phyloP scores from a whole-genome alignment of 2,888 invertebrate species.

The Hirtodrosophila cameraria region DNA sequence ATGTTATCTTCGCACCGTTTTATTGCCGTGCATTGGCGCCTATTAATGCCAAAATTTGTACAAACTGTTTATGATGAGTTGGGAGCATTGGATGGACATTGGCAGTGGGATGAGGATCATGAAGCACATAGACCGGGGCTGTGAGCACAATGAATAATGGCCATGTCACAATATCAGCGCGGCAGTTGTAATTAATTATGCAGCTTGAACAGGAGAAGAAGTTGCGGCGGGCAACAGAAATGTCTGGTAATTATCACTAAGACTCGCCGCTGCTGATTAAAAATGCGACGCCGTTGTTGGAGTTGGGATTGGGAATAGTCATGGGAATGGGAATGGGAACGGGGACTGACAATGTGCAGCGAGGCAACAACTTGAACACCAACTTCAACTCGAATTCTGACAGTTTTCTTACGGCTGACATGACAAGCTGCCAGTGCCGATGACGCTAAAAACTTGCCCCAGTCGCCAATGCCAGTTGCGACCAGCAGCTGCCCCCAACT shows the following conservation, averaged over 20 bases:
- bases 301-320: neutral
- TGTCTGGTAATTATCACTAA: conserved; percentile 77
- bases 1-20: neutral
- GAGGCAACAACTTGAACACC: conserved; percentile 56
- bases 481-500: conserved; percentile 42
- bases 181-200: conserved; percentile 69
- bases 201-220: conserved; percentile 29
- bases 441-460: conserved; percentile 73
- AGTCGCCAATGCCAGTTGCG: conserved; percentile 6
- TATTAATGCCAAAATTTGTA: conserved; percentile 17
- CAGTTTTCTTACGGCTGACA: conserved; percentile 78
- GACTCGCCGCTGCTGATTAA: conserved; percentile 76
- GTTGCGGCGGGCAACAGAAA: conserved; percentile 55
- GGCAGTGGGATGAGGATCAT: neutral
- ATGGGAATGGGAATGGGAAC: neutral
- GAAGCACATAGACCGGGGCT: neutral
- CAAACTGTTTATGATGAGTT: conserved; percentile 28
- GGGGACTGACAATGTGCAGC: conserved; percentile 35
- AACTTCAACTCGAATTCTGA: conserved; percentile 75
- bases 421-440: conserved; percentile 79
- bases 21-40: conserved; percentile 11
- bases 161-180: conserved; percentile 41
- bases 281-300: conserved; percentile 70
- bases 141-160: conserved; percentile 60
- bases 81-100: conserved; percentile 3